A percentile compares a stretch with the other conserved stretches of the same genome.
Evolutionary conservation across 1,140 invertebrate genomes (phyloP).

Genomic region (Adelges cooleyi): DNA sequence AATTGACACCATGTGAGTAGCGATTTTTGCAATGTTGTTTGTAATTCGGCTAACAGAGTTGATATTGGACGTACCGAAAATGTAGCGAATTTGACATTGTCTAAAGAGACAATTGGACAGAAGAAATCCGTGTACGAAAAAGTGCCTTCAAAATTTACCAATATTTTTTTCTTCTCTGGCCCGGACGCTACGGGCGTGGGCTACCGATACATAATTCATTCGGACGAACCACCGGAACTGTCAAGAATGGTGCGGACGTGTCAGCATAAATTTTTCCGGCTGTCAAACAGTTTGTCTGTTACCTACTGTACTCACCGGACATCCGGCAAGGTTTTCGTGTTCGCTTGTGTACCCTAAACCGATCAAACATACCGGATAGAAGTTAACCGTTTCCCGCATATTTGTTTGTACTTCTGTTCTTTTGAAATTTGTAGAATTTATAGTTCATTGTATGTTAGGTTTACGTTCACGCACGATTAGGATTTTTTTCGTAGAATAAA

Average conservation of each 20-base stretch:
- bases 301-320: not conserved
- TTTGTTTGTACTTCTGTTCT: too few species aligned
- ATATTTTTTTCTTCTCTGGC: not conserved
- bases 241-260: not conserved
- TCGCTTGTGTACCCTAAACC: too few species aligned
- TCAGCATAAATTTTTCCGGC: constrained; percentile 16
- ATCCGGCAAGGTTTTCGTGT: not conserved
- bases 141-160: not conserved
- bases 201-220: constrained; percentile 3
- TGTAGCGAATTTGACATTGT: not conserved
- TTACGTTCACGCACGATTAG: too few species aligned
- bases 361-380: too few species aligned
- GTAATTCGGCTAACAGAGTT: too few species aligned
- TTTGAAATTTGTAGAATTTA: too few species aligned
- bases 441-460: too few species aligned
- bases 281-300: not conserved
- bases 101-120: not conserved
- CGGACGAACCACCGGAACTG: not conserved
- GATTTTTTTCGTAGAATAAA: too few species aligned
- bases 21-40: too few species aligned
- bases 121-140: not conserved
- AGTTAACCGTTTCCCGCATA: too few species aligned
- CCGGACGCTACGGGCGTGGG: not conserved
- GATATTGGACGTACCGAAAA: not conserved
- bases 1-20: too few species aligned